Base-by-base conservation (phyloP, 2,113 vertebrate genomes). In the Perognathus longimembris region DNA sequence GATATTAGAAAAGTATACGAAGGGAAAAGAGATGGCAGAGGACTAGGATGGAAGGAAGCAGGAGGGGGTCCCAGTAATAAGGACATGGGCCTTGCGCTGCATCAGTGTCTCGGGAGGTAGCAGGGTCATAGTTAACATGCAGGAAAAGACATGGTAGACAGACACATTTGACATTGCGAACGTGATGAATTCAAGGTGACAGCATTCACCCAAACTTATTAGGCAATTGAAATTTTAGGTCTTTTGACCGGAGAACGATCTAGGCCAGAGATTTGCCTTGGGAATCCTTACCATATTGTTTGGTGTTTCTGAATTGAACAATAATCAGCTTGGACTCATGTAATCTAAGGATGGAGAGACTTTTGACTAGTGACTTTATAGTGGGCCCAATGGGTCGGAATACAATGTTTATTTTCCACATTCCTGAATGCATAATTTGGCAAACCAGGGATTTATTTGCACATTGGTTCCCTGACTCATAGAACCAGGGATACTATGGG, bases 401-500 rank as follows among this genome's bases (percentile, higher is more conserved):
- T 9, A 17, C 9, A 54, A 2, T 6, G 17, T 76, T 80, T 81
- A 64, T 74, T 85, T 64, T 4, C 22, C 50, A 3, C n/a, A 36
- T 57, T 64, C 30, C 54, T 61, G 80, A 91, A 76, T 57, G 67
- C 18, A 28, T 50, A 84, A 74, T 77, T 63, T 54, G 15, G 69
- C 34, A 90, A 6, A 26, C 42, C 36, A 38, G 63, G 26, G 30
- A 71, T 63, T 24, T 3, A 71, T 63, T 24, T 3, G 24, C 28
- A 40, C 18, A 74, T 82, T 89, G 82, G 34, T 78, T 76, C 83
- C 84, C 40, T 94, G 28, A 73, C 59, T 90, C 66, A 67, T 22
- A 30, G 18, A 40, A 32, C 22, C n/a, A 86, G 64, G 40, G 54
- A 21, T 61, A 24, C n/a, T 38, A 21, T 36, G 7, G 24, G 26